Conservation (phyloP, 2,888 invertebrate genomes). For the Octodonta nipae region DNA sequence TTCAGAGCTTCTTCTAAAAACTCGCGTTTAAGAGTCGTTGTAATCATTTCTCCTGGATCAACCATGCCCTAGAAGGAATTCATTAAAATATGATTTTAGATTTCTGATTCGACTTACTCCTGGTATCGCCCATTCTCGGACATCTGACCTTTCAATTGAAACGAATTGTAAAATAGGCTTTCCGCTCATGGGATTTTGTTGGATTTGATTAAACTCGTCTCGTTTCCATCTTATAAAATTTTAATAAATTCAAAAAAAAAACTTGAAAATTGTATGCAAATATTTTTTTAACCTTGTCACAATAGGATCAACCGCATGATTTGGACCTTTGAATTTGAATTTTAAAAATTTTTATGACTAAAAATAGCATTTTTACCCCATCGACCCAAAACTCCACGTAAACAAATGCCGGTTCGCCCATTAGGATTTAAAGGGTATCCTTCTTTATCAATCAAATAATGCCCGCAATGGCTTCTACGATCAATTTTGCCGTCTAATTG, state of each 20-base stretch:
- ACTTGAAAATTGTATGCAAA: too few relatives aligned
- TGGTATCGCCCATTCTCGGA: conserved; percentile 85
- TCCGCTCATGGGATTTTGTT: too few relatives aligned
- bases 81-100: too few relatives aligned
- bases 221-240: background rate
- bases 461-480: conserved; percentile 57
- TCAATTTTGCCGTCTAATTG: conserved; percentile 60
- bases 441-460: conserved; percentile 47
- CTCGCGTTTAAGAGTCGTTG: conserved; percentile 71
- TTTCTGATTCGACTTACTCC: too few relatives aligned
- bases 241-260: too few relatives aligned
- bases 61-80: too few relatives aligned
- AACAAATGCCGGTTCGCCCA: conserved; percentile 80
- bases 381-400: conserved; percentile 76
- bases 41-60: conserved; percentile 78
- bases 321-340: too few relatives aligned
- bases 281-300: conserved; percentile 84
- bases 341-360: too few relatives aligned
- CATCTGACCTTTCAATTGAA: conserved; percentile 75
- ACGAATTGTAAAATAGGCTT: conserved; percentile 82
- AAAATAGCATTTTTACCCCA: too few relatives aligned
- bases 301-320: conserved; percentile 95
- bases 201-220: too few relatives aligned
- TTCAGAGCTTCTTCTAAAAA: conserved; percentile 92
- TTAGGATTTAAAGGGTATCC: conserved; percentile 68